A percentile compares a stretch with the other conserved stretches of the same genome.
Evolutionary conservation across 2,113 vertebrate species (phyloP).

Genomic region (Petrocephalus zakoni): DNA sequence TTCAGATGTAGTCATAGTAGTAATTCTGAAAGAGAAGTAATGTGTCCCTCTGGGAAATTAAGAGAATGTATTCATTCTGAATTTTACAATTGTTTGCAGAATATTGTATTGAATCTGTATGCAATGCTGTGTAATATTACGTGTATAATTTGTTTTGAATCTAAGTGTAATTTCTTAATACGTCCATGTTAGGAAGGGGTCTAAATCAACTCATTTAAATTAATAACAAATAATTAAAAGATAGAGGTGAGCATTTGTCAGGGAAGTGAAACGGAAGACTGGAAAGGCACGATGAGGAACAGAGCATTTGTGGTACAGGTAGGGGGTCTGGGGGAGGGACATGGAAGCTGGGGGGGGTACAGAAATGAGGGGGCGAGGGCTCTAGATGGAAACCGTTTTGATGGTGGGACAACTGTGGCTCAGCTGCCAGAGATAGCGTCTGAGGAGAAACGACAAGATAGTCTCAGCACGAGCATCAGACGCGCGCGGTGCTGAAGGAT

Average conservation of each 20-base stretch:
- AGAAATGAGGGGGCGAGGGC: not conserved
- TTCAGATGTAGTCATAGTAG: not conserved
- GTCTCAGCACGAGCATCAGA: conserved; percentile 27
- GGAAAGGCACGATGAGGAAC: not conserved
- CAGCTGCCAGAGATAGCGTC: not conserved
- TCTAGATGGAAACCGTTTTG: not conserved
- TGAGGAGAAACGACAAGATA: not conserved
- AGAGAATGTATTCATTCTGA: not conserved
- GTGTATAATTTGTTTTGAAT: not conserved
- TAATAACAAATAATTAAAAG: not conserved
- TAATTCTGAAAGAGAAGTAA: not conserved
- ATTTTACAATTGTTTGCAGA: not conserved
- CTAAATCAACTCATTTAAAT: not conserved
- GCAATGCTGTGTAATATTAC: not conserved
- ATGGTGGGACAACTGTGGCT: not conserved
- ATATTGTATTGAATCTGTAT: not conserved
- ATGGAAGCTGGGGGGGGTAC: not conserved
- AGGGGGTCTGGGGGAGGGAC: conserved; percentile 18
- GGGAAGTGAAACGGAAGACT: not conserved
- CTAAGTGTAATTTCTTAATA: not conserved
- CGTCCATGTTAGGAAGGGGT: not conserved
- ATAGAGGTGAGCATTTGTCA: not conserved
- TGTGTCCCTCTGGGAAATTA: not conserved
- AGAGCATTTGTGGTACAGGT: not conserved
- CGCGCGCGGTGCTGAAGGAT: not conserved